These are phyloP conservation scores for Radopholus similis DNA, from an alignment of 1,140 invertebrate species.

Conservation along the genomic window DNA sequence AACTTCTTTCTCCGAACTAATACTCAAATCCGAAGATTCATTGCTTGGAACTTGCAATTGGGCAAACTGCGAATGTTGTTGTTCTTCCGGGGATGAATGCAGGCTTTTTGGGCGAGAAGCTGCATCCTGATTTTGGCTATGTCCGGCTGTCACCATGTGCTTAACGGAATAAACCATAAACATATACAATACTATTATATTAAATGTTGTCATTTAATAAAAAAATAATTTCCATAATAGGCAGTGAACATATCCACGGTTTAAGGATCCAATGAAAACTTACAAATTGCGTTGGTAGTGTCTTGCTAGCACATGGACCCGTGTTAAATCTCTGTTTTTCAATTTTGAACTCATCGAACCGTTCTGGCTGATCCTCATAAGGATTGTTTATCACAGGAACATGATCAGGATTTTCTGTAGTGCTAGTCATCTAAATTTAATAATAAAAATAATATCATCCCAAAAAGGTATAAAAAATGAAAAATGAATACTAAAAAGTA, in stretches of 20 bases:
- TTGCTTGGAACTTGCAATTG: slow-evolving; percentile 21
- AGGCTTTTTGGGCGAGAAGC: background rate
- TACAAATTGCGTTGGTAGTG: slow-evolving; percentile 32
- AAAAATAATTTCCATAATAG: slow-evolving; percentile 15
- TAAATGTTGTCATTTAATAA: slow-evolving; percentile 4
- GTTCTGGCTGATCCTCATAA: background rate
- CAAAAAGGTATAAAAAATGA: no score
- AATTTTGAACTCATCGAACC: slow-evolving; percentile 25
- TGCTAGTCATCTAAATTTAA: slow-evolving; percentile 7
- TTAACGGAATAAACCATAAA: no score
- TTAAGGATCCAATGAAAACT: slow-evolving; percentile 19
- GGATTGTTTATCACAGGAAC: background rate
- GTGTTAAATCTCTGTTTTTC: slow-evolving; percentile 33
- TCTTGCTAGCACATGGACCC: slow-evolving; percentile 36
- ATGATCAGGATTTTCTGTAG: background rate
- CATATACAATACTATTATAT: background rate
- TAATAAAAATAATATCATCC: no score
- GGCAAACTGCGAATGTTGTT: background rate
- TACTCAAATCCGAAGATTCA: slow-evolving; percentile 27
- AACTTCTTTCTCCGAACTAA: slow-evolving; percentile 31
- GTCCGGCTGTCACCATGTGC: background rate
- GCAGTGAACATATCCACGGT: background rate
- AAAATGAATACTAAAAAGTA: no score
- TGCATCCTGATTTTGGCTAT: background rate
- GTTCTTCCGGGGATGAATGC: slow-evolving; percentile 18